These are phyloP conservation scores for Druceiella hillmani DNA, from an alignment of 2,888 invertebrate species.

Conservation along the genomic window DNA sequence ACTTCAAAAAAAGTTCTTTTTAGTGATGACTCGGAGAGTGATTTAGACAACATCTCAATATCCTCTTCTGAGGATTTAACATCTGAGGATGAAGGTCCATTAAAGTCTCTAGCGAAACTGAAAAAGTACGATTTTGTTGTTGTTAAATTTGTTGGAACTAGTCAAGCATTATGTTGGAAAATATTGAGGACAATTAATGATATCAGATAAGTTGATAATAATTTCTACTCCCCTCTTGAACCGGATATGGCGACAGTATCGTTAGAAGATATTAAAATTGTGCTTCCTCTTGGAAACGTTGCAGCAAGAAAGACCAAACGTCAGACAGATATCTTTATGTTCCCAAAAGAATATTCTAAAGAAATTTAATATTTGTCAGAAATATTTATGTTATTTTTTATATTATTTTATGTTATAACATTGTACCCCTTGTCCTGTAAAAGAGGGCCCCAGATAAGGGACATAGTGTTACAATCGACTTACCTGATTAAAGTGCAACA, in stretches of 20 bases:
- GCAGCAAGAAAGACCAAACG: not conserved
- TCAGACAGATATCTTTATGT: not conserved
- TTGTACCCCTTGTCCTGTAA: too few species aligned
- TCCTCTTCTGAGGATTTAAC: constrained; percentile 14
- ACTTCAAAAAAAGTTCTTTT: too few species aligned
- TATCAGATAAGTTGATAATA: constrained; percentile 15
- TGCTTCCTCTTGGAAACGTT: not conserved
- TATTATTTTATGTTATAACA: too few species aligned
- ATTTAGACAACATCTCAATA: constrained; percentile 15
- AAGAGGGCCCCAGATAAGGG: too few species aligned
- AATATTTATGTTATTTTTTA: too few species aligned
- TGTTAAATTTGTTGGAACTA: constrained; percentile 14
- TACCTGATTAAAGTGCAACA: too few species aligned
- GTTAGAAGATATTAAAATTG: not conserved
- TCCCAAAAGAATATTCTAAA: not conserved
- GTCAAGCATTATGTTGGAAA: constrained; percentile 17
- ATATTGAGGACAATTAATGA: too few species aligned
- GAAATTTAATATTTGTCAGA: not conserved
- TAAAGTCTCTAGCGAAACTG: too few species aligned
- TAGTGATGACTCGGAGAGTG: too few species aligned
- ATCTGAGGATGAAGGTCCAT: constrained; percentile 11
- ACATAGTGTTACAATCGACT: too few species aligned
- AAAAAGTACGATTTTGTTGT: constrained; percentile 17
- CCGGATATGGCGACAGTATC: constrained; percentile 8
- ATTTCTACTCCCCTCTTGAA: constrained; percentile 12